These are phyloP conservation scores for Apocrypta bakeri DNA, from an alignment of 1,140 invertebrate species.

Conservation along the genomic window DNA sequence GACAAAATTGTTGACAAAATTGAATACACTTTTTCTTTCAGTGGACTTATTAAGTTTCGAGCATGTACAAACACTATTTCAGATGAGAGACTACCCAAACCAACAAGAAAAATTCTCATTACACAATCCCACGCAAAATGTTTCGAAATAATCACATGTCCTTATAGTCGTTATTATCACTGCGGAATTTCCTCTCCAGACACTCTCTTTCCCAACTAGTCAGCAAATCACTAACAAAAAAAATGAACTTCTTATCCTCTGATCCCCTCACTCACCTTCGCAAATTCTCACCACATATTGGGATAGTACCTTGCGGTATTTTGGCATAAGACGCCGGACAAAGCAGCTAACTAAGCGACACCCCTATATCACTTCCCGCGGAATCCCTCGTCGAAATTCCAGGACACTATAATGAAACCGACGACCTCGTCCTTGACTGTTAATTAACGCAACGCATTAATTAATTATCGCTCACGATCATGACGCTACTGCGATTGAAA, in stretches of 20 bases:
- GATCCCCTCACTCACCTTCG: too few species aligned
- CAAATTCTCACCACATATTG: background rate
- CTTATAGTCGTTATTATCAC: background rate
- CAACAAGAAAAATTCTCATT: background rate
- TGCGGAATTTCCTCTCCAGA: background rate
- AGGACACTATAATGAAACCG: slow-evolving; percentile 5
- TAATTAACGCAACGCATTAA: slow-evolving; percentile 14
- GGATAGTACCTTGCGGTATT: background rate
- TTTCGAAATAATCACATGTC: too few species aligned
- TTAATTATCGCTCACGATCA: background rate
- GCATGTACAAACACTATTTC: too few species aligned
- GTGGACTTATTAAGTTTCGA: too few species aligned
- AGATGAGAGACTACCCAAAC: too few species aligned
- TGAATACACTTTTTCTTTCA: too few species aligned
- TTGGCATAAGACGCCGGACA: background rate
- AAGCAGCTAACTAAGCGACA: background rate
- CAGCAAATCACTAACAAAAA: background rate
- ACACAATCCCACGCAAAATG: background rate
- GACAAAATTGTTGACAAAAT: too few species aligned
- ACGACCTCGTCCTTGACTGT: background rate
- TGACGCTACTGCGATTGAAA: background rate
- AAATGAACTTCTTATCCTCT: background rate
- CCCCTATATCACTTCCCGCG: background rate
- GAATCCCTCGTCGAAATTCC: background rate
- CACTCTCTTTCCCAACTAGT: background rate